Percentiles rank a stretch among this genome's conserved stretches.
Conservation (phyloP, 2,888 invertebrate genomes). For the Bruchidius siliquastri region DNA sequence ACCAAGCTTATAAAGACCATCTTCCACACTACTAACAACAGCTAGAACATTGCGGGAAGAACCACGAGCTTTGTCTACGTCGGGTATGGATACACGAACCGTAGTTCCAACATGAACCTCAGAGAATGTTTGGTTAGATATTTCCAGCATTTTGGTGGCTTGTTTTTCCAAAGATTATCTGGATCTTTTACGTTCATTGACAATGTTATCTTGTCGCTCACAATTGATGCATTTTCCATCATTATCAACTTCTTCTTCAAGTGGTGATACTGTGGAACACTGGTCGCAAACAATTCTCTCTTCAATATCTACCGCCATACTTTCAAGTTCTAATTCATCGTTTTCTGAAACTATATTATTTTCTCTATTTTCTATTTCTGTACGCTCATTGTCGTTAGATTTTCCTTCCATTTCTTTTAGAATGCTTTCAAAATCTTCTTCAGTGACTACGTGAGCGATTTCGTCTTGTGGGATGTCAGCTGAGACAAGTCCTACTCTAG, state of each 20-base stretch:
- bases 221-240: not conserved
- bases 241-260: not conserved
- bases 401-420: not conserved
- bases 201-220: not conserved
- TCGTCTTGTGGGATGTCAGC: not conserved
- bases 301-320: not conserved
- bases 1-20: conserved; percentile 6
- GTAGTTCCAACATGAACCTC: conserved; percentile 11
- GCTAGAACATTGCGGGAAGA: conserved; percentile 1
- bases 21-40: conserved; percentile 4
- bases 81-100: conserved; percentile 7
- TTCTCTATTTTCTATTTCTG: not conserved
- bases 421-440: not conserved
- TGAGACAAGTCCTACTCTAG: not conserved
- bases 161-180: conserved; percentile 15
- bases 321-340: not conserved
- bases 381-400: not conserved
- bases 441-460: not conserved
- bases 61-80: conserved; percentile 6
- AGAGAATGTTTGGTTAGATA: conserved; percentile 7
- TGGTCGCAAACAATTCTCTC: not conserved
- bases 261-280: not conserved
- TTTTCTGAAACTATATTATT: not conserved
- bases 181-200: conserved; percentile 6
- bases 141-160: conserved; percentile 20